Evolutionary conservation across 2,888 invertebrate species (phyloP).

Genomic region (Clistopyga incitator): DNA sequence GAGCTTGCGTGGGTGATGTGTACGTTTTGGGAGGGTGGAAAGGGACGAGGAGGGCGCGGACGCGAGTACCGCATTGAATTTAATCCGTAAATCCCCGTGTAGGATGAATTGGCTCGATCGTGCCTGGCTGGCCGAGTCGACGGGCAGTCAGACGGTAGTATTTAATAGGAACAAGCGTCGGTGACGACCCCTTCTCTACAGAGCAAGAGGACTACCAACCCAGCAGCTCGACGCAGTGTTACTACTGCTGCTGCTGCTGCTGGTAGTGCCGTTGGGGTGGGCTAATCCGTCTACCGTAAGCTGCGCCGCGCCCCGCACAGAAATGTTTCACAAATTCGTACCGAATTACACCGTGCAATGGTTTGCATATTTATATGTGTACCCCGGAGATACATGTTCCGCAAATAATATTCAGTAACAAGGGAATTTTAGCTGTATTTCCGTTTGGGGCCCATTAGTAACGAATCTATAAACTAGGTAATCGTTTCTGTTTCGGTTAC

Average conservation of each 20-base stretch:
- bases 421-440: slow-evolving; percentile 18
- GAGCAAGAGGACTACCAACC: slow-evolving; percentile 25
- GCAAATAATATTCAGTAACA: slow-evolving; percentile 43
- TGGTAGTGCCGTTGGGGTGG: slow-evolving; percentile 23
- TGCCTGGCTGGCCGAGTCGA: slow-evolving; percentile 58
- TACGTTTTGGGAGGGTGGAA: slow-evolving; percentile 11
- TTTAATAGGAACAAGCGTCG: slow-evolving; percentile 66
- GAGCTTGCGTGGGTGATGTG: slow-evolving; percentile 17
- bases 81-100: slow-evolving; percentile 67
- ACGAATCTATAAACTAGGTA: slow-evolving; percentile 48
- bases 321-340: slow-evolving; percentile 66
- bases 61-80: slow-evolving; percentile 64
- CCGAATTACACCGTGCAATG: slow-evolving; percentile 52
- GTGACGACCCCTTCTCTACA: slow-evolving; percentile 56
- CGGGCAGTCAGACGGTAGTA: slow-evolving; percentile 63
- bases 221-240: slow-evolving; percentile 34
- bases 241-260: slow-evolving; percentile 12
- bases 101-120: slow-evolving; percentile 66
- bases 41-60: slow-evolving; percentile 39
- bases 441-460: slow-evolving; percentile 1
- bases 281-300: slow-evolving; percentile 63
- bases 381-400: slow-evolving; percentile 20
- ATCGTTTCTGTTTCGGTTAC: slow-evolving; percentile 24
- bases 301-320: slow-evolving; percentile 48
- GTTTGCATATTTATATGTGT: slow-evolving; percentile 53